Evolutionary conservation across 2,797 vertebrate species (phyloP).

Genomic region (Silurus lanzhouensis): DNA sequence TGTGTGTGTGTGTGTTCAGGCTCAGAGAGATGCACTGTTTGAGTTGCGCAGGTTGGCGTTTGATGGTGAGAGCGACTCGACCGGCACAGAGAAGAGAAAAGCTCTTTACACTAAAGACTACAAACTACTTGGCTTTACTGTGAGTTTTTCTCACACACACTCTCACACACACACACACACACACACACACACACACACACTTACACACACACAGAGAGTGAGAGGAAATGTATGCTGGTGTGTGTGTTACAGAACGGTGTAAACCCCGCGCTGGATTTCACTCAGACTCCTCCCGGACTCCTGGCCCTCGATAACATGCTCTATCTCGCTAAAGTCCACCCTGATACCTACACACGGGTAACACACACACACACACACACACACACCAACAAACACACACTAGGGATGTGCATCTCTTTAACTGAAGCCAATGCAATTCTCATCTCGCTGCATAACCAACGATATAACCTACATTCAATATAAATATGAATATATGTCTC

Average conservation of each 20-base stretch:
- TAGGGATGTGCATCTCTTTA: too few relatives aligned
- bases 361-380: conserved; percentile 22
- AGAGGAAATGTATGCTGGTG: conserved; percentile 4
- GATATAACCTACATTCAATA: too few relatives aligned
- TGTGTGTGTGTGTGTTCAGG: conserved; percentile 65
- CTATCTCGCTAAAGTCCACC: conserved; percentile 93
- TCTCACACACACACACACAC: neutral
- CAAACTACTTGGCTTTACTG: conserved; percentile 97
- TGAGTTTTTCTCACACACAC: conserved; percentile 65
- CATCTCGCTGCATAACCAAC: too few relatives aligned
- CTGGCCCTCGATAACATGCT: conserved; percentile 98
- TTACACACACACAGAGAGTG: neutral
- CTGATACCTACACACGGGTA: conserved; percentile 96
- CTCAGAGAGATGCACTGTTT: conserved; percentile 94
- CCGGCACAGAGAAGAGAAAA: conserved; percentile 91
- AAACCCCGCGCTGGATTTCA: conserved; percentile 97
- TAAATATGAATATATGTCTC: too few relatives aligned
- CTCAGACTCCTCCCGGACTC: conserved; percentile 97
- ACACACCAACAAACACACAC: conserved; percentile 1
- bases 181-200: neutral
- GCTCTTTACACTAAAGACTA: conserved; percentile 98
- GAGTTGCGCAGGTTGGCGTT: conserved; percentile 95
- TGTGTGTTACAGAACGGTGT: conserved; percentile 83
- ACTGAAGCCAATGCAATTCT: too few relatives aligned
- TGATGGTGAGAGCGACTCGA: conserved; percentile 90